Conservation (phyloP, 2,113 vertebrate genomes). For the Malurus alboscapulatus region DNA sequence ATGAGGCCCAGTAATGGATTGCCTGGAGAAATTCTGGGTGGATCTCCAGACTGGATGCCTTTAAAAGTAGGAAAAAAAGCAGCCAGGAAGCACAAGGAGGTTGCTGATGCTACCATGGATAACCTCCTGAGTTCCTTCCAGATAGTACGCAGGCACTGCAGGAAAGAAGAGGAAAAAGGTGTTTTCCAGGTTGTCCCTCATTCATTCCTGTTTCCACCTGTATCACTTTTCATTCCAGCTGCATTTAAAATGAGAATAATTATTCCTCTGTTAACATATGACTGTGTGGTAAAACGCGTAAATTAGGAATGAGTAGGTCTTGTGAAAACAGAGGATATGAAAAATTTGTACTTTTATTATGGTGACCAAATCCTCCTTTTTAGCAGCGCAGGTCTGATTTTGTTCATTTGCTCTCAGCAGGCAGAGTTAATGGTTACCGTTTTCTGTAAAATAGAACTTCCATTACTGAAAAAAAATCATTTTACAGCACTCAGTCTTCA, state of each 20-base stretch:
- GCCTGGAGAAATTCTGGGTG: neutral
- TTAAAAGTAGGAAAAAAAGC: neutral
- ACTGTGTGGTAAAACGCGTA: neutral
- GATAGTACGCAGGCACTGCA: neutral
- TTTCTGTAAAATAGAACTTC: conserved; percentile 16
- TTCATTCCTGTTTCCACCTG: neutral
- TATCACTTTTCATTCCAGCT: neutral
- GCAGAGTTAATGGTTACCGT: neutral
- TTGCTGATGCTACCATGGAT: neutral
- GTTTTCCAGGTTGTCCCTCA: neutral
- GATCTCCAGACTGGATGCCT: neutral
- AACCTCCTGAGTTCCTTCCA: neutral
- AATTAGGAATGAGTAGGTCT: neutral
- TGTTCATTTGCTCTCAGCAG: conserved; percentile 25
- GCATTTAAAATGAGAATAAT: neutral
- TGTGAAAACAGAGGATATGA: conserved; percentile 12
- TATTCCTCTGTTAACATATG: neutral
- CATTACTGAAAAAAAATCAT: neutral
- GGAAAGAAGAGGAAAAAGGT: neutral
- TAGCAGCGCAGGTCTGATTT: neutral
- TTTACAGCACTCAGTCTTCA: conserved; percentile 6
- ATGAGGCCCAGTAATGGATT: neutral
- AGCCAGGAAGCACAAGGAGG: neutral
- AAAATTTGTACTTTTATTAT: neutral
- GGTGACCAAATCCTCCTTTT: neutral